phyloP scores from a whole-genome alignment of 1,140 invertebrate species.

The Heliconius himera region DNA sequence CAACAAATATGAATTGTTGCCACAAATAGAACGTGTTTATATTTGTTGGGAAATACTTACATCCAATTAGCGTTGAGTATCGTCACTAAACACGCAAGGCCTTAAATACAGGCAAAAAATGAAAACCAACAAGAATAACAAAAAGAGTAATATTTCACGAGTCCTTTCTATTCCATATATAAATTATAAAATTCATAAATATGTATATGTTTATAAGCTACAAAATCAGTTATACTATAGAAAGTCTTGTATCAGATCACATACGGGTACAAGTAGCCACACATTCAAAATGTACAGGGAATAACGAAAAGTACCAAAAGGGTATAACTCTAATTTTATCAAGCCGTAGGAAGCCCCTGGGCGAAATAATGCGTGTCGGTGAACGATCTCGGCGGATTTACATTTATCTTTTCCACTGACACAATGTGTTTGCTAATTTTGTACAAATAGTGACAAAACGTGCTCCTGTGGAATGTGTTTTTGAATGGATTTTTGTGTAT shows the following conservation, averaged over 20 bases:
- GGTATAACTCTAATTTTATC: conserved; percentile 29
- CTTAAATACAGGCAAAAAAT: too few species aligned
- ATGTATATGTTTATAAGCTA: too few species aligned
- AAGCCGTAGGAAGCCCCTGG: conserved; percentile 20
- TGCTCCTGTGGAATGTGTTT: conserved; percentile 20
- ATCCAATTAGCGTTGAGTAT: too few species aligned
- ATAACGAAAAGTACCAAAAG: background rate
- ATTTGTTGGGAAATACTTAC: too few species aligned
- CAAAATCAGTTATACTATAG: background rate
- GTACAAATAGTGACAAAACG: conserved; percentile 49
- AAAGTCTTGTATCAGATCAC: background rate
- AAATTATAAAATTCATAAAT: too few species aligned
- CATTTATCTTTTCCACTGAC: conserved; percentile 45
- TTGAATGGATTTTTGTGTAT: conserved; percentile 4
- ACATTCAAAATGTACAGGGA: background rate
- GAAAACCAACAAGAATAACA: too few species aligned
- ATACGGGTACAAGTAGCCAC: background rate
- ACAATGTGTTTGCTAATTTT: conserved; percentile 48
- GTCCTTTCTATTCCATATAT: background rate
- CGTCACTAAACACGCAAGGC: too few species aligned
- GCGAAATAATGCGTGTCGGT: conserved; percentile 40
- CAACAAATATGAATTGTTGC: too few species aligned
- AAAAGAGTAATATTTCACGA: too few species aligned
- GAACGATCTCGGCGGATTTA: conserved; percentile 51
- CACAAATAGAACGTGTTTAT: too few species aligned